phyloP scores from a whole-genome alignment of 2,888 invertebrate genomes.

The Lasioglossum oenotherae region DNA sequence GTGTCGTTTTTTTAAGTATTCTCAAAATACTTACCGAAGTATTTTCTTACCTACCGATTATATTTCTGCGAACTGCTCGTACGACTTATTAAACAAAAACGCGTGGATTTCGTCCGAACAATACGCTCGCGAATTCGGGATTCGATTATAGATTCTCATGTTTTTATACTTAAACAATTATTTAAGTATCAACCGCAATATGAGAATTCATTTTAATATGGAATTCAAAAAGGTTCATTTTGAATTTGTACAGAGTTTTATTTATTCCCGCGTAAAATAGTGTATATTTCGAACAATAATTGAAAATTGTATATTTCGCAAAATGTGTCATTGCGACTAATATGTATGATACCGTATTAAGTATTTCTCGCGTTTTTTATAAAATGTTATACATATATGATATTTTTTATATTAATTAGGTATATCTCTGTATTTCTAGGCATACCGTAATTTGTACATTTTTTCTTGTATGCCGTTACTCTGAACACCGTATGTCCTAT shows the following conservation, averaged over 20 bases:
- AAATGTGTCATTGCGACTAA: conserved; percentile 31
- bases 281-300: conserved; percentile 62
- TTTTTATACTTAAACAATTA: conserved; percentile 58
- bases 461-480: conserved; percentile 51
- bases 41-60: not conserved
- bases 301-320: conserved; percentile 53
- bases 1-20: conserved; percentile 7
- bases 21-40: conserved; percentile 14
- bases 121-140: conserved; percentile 1
- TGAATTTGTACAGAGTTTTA: conserved; percentile 68
- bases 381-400: conserved; percentile 51
- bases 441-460: conserved; percentile 64
- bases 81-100: not conserved
- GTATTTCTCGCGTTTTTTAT: conserved; percentile 68
- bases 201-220: conserved; percentile 33
- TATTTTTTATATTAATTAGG: conserved; percentile 69
- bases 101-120: not conserved
- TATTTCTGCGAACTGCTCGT: conserved; percentile 17
- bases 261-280: conserved; percentile 66
- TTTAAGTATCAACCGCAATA: conserved; percentile 45
- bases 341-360: conserved; percentile 61
- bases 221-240: conserved; percentile 41
- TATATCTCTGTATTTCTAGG: conserved; percentile 37
- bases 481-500: conserved; percentile 28
- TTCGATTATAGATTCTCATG: conserved; percentile 21